Evolutionary conservation across 1,140 invertebrate species (phyloP).

Genomic region (Hypsibius dujardini): DNA sequence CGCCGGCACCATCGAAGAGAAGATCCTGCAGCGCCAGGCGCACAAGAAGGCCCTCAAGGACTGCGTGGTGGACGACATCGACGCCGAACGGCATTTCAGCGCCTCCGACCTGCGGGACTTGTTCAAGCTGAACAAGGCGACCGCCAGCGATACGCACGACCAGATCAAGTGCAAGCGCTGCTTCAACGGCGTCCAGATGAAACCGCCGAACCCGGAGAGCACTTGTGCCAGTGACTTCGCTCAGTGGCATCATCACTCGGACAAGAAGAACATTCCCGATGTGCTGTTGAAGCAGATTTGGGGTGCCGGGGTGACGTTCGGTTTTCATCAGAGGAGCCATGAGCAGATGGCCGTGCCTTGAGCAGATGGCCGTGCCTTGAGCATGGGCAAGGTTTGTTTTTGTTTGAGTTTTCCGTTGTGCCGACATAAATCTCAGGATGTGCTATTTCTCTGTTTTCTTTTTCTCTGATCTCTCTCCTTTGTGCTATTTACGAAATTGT

Average conservation of each 20-base stretch:
- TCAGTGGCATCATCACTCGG: slow-evolving; percentile 81
- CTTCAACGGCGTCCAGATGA: slow-evolving; percentile 74
- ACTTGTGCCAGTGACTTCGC: slow-evolving; percentile 87
- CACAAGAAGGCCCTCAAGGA: slow-evolving; percentile 97
- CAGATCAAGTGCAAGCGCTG: slow-evolving; percentile 90
- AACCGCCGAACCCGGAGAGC: slow-evolving; percentile 62
- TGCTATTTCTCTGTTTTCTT: too few relatives aligned
- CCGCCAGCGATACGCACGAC: slow-evolving; percentile 80
- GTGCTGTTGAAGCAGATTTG: slow-evolving; percentile 61
- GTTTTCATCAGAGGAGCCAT: slow-evolving; percentile 83
- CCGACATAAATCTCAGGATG: too few relatives aligned
- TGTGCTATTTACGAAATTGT: too few relatives aligned
- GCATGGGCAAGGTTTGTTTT: too few relatives aligned
- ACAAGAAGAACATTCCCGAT: slow-evolving; percentile 67
- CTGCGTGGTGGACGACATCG: slow-evolving; percentile 93
- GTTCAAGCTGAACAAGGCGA: slow-evolving; percentile 69
- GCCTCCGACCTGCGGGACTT: slow-evolving; percentile 76
- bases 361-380: too few relatives aligned
- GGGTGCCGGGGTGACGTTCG: slow-evolving; percentile 73
- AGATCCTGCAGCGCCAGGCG: slow-evolving; percentile 94
- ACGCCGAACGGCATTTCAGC: slow-evolving; percentile 84
- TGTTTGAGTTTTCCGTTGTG: too few relatives aligned
- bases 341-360: too few relatives aligned
- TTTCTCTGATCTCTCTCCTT: too few relatives aligned
- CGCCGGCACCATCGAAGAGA: slow-evolving; percentile 85